These are phyloP conservation scores for Caenorhabditis sp. DNA, from an alignment of 2,888 invertebrate species.

Conservation along the genomic window DNA sequence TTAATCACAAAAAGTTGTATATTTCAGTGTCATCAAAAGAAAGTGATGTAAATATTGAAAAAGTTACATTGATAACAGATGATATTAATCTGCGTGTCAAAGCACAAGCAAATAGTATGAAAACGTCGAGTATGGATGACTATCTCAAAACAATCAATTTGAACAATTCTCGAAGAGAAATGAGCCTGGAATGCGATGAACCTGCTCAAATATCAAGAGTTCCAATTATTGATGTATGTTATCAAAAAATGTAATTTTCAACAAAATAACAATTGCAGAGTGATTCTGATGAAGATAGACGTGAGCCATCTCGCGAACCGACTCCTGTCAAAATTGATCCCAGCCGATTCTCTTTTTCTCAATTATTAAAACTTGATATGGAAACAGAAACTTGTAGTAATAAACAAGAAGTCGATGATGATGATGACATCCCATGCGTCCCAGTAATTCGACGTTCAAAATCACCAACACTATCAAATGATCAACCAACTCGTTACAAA, in stretches of 20 bases:
- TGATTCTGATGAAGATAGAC: no score
- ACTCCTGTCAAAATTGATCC: neutral
- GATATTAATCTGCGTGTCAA: conserved; percentile 10
- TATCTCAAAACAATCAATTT: neutral
- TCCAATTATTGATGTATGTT: no score
- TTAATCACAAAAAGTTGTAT: no score
- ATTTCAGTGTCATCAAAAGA: conserved; percentile 12
- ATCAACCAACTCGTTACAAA: neutral
- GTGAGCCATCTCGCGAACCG: neutral
- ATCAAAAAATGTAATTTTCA: no score
- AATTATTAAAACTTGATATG: neutral
- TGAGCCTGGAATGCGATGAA: no score
- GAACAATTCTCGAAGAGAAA: neutral
- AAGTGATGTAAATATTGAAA: neutral
- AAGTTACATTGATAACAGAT: conserved; percentile 9
- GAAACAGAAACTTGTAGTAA: neutral
- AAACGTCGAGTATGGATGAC: neutral
- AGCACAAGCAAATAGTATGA: conserved; percentile 13
- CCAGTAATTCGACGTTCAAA: neutral
- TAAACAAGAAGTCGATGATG: neutral
- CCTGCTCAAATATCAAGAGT: no score
- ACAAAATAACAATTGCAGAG: no score
- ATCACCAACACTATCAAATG: neutral
- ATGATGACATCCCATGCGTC: neutral
- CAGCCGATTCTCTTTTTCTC: neutral